Evolutionary conservation across 1,140 invertebrate species (phyloP).

Genomic region (Hyposmocoma kahamanoa): DNA sequence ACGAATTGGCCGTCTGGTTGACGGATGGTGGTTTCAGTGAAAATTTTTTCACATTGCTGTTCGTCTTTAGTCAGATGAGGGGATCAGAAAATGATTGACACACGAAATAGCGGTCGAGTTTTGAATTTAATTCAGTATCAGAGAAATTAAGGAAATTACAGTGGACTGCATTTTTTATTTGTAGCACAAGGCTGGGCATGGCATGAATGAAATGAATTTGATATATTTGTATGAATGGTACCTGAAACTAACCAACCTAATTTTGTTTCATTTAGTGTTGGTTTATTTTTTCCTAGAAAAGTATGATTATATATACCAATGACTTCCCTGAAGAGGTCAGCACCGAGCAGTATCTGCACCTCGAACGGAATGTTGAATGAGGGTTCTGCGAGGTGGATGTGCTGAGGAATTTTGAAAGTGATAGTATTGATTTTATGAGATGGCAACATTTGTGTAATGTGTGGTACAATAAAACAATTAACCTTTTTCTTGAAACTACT

Average conservation of each 20-base stretch:
- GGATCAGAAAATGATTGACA: background rate
- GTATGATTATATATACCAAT: background rate
- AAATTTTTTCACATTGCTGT: background rate
- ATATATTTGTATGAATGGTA: background rate
- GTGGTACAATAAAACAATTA: slow-evolving; percentile 5
- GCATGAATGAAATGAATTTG: too few relatives aligned
- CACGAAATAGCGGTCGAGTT: slow-evolving; percentile 6
- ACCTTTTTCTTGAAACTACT: background rate
- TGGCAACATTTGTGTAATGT: slow-evolving; percentile 3
- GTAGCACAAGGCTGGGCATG: background rate
- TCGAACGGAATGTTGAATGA: background rate
- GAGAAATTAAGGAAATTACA: background rate
- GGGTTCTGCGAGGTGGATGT: slow-evolving; percentile 5
- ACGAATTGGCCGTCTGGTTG: slow-evolving; percentile 2
- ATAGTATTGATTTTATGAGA: background rate
- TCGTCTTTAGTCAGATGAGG: background rate
- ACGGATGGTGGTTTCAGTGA: background rate
- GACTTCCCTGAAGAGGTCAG: slow-evolving; percentile 6
- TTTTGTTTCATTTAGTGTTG: slow-evolving; percentile 5
- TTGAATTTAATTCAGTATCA: background rate
- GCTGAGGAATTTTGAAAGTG: slow-evolving; percentile 4
- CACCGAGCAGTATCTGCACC: slow-evolving; percentile 4
- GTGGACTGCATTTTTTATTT: slow-evolving; percentile 7
- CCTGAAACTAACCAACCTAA: slow-evolving; percentile 8
- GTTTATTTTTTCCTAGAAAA: slow-evolving; percentile 5